A percentile compares a stretch with the other conserved stretches of the same genome.
These are phyloP conservation scores for Xerus inauris DNA, from an alignment of 2,113 vertebrate species.

Conservation along the genomic window DNA sequence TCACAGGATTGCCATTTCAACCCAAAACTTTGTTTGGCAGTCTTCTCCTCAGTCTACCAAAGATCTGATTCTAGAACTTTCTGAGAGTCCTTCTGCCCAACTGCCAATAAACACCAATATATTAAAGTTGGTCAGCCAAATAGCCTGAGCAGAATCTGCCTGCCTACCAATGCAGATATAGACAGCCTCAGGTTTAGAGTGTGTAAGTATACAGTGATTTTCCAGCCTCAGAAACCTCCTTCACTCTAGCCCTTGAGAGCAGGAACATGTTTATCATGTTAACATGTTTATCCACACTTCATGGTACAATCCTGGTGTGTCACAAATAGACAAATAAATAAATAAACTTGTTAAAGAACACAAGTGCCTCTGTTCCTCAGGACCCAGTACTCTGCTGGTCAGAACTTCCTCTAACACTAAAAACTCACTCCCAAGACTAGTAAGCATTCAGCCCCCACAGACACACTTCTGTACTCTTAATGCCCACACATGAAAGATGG, in stretches of 20 bases:
- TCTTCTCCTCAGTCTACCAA: not conserved
- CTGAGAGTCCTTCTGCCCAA: not conserved
- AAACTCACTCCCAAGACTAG: not conserved
- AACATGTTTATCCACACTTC: not conserved
- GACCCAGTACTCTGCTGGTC: not conserved
- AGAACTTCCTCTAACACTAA: not conserved
- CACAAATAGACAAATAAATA: not conserved
- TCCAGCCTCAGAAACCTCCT: not conserved
- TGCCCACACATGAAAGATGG: not conserved
- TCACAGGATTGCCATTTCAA: not conserved
- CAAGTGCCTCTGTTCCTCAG: not conserved
- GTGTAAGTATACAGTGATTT: not conserved
- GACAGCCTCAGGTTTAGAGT: not conserved
- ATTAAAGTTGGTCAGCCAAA: not conserved
- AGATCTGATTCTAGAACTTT: not conserved
- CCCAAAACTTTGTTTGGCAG: not conserved
- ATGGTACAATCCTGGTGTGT: fast-evolving
- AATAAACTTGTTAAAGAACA: too few species aligned
- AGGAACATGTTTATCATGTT: not conserved
- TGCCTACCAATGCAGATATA: fast-evolving
- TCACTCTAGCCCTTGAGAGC: not conserved
- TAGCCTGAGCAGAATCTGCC: not conserved
- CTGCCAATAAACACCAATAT: too few species aligned
- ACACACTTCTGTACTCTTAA: not conserved
- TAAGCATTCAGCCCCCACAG: not conserved